These are phyloP conservation scores for Tachycineta bicolor DNA, from an alignment of 2,113 vertebrate genomes.

Conservation along the genomic window DNA sequence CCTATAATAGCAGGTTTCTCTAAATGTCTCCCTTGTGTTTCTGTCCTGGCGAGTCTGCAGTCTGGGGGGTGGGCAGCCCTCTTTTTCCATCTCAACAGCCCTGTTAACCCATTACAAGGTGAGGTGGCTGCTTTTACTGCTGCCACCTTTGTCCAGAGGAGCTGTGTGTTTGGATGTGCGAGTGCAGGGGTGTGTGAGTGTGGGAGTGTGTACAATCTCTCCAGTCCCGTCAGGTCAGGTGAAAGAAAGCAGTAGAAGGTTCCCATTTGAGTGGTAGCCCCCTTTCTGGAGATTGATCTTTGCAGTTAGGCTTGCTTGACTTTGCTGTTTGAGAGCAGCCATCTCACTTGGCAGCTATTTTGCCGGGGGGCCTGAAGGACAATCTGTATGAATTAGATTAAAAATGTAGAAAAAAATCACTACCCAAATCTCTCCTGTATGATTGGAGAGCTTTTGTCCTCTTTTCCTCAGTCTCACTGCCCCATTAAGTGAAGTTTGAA, in stretches of 20 bases:
- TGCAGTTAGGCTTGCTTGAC: neutral
- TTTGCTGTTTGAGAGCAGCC: neutral
- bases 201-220: neutral
- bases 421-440: slow-evolving; percentile 5
- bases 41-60: neutral
- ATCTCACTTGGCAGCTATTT: neutral
- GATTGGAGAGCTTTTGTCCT: neutral
- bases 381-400: neutral
- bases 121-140: neutral
- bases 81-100: neutral
- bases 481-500: neutral
- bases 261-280: neutral
- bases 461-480: neutral
- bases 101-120: neutral
- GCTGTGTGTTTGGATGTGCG: fast-evolving
- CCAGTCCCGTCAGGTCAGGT: neutral
- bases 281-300: neutral
- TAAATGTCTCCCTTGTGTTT: neutral
- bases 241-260: neutral
- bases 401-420: neutral
- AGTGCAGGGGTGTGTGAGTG: neutral
- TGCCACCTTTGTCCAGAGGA: neutral
- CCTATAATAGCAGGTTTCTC: neutral
- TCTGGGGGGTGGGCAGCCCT: neutral
- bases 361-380: neutral